These are phyloP conservation scores for Typhlichthys eigenmanni DNA, from an alignment of 2,797 vertebrate genomes.

Conservation along the genomic window DNA sequence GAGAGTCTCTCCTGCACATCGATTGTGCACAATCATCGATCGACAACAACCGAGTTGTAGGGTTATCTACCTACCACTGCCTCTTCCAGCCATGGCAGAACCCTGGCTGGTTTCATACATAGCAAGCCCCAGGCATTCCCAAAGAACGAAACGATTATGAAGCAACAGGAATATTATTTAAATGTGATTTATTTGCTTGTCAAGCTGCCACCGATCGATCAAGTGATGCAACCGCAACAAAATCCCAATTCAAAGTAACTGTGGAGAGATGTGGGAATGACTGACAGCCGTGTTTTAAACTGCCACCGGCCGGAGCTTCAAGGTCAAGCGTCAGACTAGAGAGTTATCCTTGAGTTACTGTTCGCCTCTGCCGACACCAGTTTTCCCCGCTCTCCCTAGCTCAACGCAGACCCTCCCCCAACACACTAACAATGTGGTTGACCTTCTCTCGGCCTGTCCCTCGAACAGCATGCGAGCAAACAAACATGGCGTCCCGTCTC, in stretches of 20 bases:
- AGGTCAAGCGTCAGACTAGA: background rate
- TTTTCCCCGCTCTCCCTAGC: background rate
- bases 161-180: constrained; percentile 15
- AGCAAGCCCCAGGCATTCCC: background rate
- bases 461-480: constrained; percentile 4
- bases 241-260: background rate
- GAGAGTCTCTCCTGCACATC: constrained; percentile 38
- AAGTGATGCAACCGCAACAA: constrained; percentile 12
- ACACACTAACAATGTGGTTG: background rate
- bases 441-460: constrained; percentile 38
- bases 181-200: constrained; percentile 36
- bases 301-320: background rate
- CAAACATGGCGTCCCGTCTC: constrained; percentile 14
- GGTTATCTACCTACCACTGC: constrained; percentile 1
- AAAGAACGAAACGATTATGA: background rate
- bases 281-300: background rate
- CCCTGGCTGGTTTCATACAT: background rate
- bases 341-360: background rate
- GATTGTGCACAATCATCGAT: constrained; percentile 58
- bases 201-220: constrained; percentile 13
- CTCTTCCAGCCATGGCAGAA: background rate
- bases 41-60: constrained; percentile 38
- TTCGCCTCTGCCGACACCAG: no score
- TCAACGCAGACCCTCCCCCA: background rate
- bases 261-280: background rate